Percentiles rank a stretch among this genome's conserved stretches.
phyloP scores from a whole-genome alignment of 2,113 vertebrate genomes.

The Gobius niger region DNA sequence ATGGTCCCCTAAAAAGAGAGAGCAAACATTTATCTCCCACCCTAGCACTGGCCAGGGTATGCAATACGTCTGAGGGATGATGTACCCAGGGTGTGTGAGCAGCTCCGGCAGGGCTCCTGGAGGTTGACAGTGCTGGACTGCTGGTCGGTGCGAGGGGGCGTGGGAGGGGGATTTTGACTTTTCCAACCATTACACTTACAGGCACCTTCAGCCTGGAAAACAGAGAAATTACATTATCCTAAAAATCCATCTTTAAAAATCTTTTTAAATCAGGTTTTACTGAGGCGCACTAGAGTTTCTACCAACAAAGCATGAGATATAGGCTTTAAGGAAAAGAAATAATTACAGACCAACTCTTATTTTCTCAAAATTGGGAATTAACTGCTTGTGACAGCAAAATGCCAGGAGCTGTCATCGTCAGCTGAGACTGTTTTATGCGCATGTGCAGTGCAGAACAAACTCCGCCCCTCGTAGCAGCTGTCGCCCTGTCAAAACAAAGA shows the following conservation, averaged over 20 bases:
- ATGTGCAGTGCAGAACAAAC: slow-evolving; percentile 69
- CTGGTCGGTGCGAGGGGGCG: slow-evolving; percentile 89
- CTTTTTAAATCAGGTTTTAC: too few species aligned
- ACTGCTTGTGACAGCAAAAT: neutral
- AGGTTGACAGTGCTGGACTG: slow-evolving; percentile 85
- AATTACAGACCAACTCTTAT: too few species aligned
- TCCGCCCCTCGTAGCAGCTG: slow-evolving; percentile 83
- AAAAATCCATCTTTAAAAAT: too few species aligned
- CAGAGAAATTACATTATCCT: neutral
- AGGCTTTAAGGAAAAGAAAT: too few species aligned
- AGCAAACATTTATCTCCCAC: neutral
- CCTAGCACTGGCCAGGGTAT: neutral
- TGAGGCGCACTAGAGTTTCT: too few species aligned
- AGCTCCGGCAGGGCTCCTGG: slow-evolving; percentile 92
- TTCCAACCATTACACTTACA: slow-evolving; percentile 99
- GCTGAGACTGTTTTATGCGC: slow-evolving; percentile 55
- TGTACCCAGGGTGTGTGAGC: slow-evolving; percentile 91
- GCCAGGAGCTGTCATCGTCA: slow-evolving; percentile 44
- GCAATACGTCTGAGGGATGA: neutral
- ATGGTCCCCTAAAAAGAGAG: slow-evolving; percentile 82
- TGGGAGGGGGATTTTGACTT: slow-evolving; percentile 94
- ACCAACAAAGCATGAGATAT: too few species aligned
- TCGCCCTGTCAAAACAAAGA: slow-evolving; percentile 91
- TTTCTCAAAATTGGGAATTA: neutral
- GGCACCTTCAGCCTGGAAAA: slow-evolving; percentile 88